Evolutionary conservation across 2,797 vertebrate species (phyloP).

Genomic region (Bryconaethiops microstoma): DNA sequence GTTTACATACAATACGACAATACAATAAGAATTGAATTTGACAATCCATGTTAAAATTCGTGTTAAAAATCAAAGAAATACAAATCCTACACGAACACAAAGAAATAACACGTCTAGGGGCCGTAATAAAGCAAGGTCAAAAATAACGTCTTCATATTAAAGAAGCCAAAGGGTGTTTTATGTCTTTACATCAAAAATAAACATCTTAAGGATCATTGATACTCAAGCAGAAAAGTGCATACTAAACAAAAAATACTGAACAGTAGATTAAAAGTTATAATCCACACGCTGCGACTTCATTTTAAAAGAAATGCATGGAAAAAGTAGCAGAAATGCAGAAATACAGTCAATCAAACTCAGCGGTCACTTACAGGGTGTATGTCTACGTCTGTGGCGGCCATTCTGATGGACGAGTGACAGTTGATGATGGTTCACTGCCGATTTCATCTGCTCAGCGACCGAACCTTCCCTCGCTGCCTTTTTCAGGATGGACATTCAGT

Average conservation of each 20-base stretch:
- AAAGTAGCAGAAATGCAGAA: background rate
- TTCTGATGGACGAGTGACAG: conserved; percentile 56
- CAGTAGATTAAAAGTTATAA: no score
- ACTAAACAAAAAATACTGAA: background rate
- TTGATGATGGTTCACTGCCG: background rate
- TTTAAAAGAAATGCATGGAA: background rate
- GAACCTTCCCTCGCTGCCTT: conserved; percentile 55
- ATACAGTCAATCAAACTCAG: background rate
- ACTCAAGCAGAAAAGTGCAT: background rate
- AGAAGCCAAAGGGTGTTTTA: no score
- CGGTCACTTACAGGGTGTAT: conserved; percentile 71
- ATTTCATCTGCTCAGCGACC: background rate
- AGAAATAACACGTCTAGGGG: no score
- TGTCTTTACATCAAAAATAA: no score
- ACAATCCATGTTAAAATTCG: no score
- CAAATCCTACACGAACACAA: background rate
- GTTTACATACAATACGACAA: background rate
- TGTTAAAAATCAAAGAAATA: background rate
- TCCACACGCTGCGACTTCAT: background rate
- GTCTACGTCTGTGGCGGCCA: conserved; percentile 77
- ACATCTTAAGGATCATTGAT: background rate
- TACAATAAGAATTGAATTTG: no score
- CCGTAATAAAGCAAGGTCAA: background rate
- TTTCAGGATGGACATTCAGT: conserved; percentile 87
- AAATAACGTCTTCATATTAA: background rate